These are phyloP conservation scores for Notechis scutatus DNA, from an alignment of 2,113 vertebrate genomes.

Conservation along the genomic window DNA sequence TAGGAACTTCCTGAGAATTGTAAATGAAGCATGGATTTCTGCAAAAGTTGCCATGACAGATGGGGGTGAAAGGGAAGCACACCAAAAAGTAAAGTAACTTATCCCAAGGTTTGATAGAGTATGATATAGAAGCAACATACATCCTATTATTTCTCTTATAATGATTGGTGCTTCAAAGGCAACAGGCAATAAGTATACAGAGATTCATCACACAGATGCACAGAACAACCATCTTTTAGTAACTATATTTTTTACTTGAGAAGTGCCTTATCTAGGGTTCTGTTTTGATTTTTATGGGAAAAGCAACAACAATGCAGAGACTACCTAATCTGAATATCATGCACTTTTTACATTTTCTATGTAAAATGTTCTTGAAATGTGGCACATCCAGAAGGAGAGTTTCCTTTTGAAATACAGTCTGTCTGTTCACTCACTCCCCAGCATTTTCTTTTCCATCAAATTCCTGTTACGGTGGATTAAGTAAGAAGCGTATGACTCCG, in stretches of 20 bases:
- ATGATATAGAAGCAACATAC: neutral
- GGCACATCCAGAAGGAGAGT: conserved; percentile 21
- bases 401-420: conserved; percentile 9
- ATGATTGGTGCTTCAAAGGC: neutral
- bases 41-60: conserved; percentile 1
- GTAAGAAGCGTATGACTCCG: conserved; percentile 32
- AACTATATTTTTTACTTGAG: neutral
- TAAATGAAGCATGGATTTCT: neutral
- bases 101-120: neutral
- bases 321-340: neutral
- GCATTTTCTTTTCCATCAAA: conserved; percentile 47
- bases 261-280: neutral
- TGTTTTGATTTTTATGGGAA: neutral
- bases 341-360: conserved; percentile 4
- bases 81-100: neutral
- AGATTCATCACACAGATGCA: neutral
- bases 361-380: conserved; percentile 10
- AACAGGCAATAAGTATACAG: neutral
- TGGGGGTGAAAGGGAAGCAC: neutral
- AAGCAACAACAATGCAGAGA: neutral
- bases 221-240: neutral
- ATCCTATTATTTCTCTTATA: neutral
- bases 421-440: conserved; percentile 20
- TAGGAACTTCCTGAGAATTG: neutral
- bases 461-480: conserved; percentile 46